phyloP scores from a whole-genome alignment of 2,888 invertebrate genomes.

The Agonopterix arenella region DNA sequence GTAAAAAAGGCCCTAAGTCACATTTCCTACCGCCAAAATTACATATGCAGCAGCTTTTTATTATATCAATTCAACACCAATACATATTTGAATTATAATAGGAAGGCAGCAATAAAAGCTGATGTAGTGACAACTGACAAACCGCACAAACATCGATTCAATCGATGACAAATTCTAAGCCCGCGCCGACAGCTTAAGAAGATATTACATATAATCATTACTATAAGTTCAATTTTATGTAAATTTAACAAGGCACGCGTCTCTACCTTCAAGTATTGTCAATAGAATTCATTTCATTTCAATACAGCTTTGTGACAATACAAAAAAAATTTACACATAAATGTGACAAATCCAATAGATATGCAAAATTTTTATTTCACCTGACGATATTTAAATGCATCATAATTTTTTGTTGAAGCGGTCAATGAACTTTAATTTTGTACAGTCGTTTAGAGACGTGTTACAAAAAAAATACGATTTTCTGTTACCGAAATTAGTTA shows the following conservation, averaged over 20 bases:
- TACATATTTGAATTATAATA: too few relatives aligned
- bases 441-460: slow-evolving; percentile 42
- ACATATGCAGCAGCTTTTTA: too few relatives aligned
- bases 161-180: slow-evolving; percentile 2
- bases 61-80: too few relatives aligned
- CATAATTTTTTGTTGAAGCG: slow-evolving; percentile 43
- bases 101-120: too few relatives aligned
- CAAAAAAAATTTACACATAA: slow-evolving; percentile 54
- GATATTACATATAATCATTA: slow-evolving; percentile 8
- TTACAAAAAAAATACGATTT: slow-evolving; percentile 1
- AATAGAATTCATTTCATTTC: slow-evolving; percentile 2
- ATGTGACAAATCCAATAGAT: slow-evolving; percentile 49
- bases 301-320: slow-evolving; percentile 12
- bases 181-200: slow-evolving; percentile 7
- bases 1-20: too few relatives aligned
- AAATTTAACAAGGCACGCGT: slow-evolving; percentile 34
- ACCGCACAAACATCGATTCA: neutral
- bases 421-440: slow-evolving; percentile 48
- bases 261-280: slow-evolving; percentile 12
- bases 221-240: slow-evolving; percentile 35
- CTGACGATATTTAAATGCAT: slow-evolving; percentile 48
- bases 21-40: too few relatives aligned
- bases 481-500: too few relatives aligned
- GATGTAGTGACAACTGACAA: too few relatives aligned
- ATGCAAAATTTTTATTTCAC: slow-evolving; percentile 62